Conservation (phyloP, 2,888 invertebrate genomes). For the Drosophila austrosaltans region DNA sequence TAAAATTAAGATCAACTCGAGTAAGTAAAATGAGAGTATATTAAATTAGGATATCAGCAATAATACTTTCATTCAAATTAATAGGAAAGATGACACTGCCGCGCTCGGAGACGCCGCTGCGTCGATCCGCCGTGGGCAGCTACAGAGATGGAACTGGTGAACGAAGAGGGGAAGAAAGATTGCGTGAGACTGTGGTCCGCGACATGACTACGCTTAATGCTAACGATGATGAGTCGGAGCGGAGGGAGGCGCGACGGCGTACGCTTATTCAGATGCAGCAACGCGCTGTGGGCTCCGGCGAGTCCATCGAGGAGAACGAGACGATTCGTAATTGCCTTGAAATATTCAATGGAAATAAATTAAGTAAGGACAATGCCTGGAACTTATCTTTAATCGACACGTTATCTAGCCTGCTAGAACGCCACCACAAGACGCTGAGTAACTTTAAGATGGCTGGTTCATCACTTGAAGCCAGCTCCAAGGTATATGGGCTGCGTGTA, state of each 20-base stretch:
- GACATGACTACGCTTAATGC: constrained; percentile 44
- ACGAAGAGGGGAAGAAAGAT: not conserved
- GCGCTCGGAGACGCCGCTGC: constrained; percentile 78
- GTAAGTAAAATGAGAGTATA: not conserved
- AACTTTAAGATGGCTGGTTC: constrained; percentile 92
- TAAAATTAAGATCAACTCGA: constrained; percentile 5
- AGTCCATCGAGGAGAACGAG: constrained; percentile 85
- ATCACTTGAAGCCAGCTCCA: constrained; percentile 93
- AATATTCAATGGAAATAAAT: constrained; percentile 93
- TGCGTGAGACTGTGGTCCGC: constrained; percentile 60
- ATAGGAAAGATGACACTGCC: constrained; percentile 74
- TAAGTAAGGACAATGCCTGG: constrained; percentile 95
- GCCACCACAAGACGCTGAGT: constrained; percentile 88
- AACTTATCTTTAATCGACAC: constrained; percentile 93
- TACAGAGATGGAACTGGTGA: constrained; percentile 30
- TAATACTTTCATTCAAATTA: not conserved
- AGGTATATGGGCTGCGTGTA: constrained; percentile 94
- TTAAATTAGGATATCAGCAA: not conserved
- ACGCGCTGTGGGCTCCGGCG: constrained; percentile 8
- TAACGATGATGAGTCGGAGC: constrained; percentile 87
- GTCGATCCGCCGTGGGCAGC: constrained; percentile 76
- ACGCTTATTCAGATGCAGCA: constrained; percentile 56
- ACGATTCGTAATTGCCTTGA: constrained; percentile 90
- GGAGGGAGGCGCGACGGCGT: constrained; percentile 83
- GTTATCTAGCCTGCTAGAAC: constrained; percentile 89